Evolutionary conservation across 2,113 vertebrate genomes (phyloP).

Genomic region (Apteryx owenii): DNA sequence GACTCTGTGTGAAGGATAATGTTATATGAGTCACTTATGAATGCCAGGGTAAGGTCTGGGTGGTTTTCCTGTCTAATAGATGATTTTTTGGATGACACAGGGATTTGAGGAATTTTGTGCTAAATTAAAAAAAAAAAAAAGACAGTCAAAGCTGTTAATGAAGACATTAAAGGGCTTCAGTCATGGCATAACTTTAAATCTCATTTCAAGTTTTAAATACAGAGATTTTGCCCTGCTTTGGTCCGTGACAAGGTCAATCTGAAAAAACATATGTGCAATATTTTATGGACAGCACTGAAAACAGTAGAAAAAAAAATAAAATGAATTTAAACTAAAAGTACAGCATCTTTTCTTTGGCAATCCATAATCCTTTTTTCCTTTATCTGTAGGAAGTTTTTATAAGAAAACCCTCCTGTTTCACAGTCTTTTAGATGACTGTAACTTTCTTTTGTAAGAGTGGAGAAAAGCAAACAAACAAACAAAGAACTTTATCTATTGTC

Average conservation of each 20-base stretch:
- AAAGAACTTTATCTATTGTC: not conserved
- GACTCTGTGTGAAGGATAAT: not conserved
- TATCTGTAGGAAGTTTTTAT: not conserved
- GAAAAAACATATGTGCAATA: fast-evolving
- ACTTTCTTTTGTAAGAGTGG: not conserved
- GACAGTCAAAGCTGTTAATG: not conserved
- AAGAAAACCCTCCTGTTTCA: not conserved
- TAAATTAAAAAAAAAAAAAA: not conserved
- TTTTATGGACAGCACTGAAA: not conserved
- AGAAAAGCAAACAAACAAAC: not conserved
- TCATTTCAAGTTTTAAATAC: not conserved
- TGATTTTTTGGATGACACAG: not conserved
- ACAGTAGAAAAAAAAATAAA: not conserved
- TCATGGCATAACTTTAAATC: not conserved
- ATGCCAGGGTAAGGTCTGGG: fast-evolving
- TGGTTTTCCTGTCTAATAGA: not conserved
- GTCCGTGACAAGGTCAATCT: not conserved
- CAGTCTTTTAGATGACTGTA: not conserved
- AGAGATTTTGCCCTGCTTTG: not conserved
- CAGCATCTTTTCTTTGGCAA: fast-evolving
- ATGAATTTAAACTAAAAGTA: not conserved
- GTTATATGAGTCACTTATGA: not conserved
- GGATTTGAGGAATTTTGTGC: not conserved
- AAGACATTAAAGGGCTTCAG: not conserved
- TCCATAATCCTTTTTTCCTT: fast-evolving